Conservation (phyloP, 1,140 invertebrate species). For the Procambarus clarkii region DNA sequence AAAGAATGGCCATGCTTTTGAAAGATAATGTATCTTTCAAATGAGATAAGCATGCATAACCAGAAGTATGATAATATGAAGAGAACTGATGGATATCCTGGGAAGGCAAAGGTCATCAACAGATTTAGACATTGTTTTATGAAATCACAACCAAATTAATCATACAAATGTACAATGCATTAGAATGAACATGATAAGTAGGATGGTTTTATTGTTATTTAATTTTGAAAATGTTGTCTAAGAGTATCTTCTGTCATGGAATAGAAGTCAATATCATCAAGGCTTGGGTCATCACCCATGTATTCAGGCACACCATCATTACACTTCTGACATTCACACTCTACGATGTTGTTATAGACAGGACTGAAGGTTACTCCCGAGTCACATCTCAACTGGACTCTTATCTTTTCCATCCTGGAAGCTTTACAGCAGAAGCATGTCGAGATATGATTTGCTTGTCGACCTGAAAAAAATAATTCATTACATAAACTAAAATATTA, state of each 20-base stretch:
- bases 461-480: conserved; percentile 6
- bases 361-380: conserved; percentile 68
- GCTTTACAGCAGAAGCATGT: conserved; percentile 72
- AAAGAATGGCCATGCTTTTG: not conserved
- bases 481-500: not conserved
- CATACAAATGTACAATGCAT: not conserved
- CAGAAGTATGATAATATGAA: not conserved
- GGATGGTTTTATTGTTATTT: not conserved
- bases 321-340: conserved; percentile 64
- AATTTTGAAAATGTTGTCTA: not conserved
- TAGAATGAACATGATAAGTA: not conserved
- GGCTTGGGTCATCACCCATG: conserved; percentile 26
- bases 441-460: conserved; percentile 26
- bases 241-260: conserved; percentile 20
- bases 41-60: not conserved
- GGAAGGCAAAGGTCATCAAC: not conserved
- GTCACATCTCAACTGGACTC: conserved; percentile 64
- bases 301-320: conserved; percentile 20
- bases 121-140: not conserved
- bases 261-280: conserved; percentile 46
- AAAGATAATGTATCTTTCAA: not conserved
- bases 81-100: not conserved
- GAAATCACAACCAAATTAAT: not conserved
- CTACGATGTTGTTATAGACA: conserved; percentile 66
- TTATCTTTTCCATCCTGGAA: conserved; percentile 65